phyloP scores from a whole-genome alignment of 1,140 invertebrate species.

The Pseudachorutes palmiensis region DNA sequence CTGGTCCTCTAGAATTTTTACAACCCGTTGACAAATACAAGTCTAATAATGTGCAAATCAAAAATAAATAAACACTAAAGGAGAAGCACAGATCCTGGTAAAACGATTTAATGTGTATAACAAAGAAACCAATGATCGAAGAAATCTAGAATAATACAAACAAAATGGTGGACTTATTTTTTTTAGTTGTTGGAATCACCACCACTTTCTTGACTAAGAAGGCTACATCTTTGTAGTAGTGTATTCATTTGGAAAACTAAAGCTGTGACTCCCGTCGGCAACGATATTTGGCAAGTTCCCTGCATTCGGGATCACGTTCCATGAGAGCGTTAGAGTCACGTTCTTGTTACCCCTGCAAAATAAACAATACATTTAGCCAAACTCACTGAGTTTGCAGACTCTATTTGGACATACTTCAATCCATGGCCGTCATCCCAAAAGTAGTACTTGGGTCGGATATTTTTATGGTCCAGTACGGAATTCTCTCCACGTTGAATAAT shows the following conservation, averaged over 20 bases:
- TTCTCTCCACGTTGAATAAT: constrained; percentile 91
- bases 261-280: constrained; percentile 70
- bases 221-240: constrained; percentile 61
- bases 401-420: constrained; percentile 59
- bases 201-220: too few species aligned
- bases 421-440: constrained; percentile 99
- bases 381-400: neutral
- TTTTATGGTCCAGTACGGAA: constrained; percentile 80
- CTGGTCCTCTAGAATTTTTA: constrained; percentile 12
- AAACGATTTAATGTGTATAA: too few species aligned
- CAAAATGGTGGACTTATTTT: too few species aligned
- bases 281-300: constrained; percentile 80
- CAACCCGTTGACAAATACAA: neutral
- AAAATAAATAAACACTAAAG: neutral
- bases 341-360: constrained; percentile 80
- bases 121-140: too few species aligned
- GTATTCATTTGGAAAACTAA: constrained; percentile 84
- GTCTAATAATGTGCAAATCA: too few species aligned
- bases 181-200: neutral
- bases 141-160: too few species aligned
- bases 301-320: constrained; percentile 98
- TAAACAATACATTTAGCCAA: constrained; percentile 32
- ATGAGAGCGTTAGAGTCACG: constrained; percentile 84
- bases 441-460: constrained; percentile 96
- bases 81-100: too few species aligned